Evolutionary conservation across 2,888 invertebrate species (phyloP).

Genomic region (Uloborus plumipes): DNA sequence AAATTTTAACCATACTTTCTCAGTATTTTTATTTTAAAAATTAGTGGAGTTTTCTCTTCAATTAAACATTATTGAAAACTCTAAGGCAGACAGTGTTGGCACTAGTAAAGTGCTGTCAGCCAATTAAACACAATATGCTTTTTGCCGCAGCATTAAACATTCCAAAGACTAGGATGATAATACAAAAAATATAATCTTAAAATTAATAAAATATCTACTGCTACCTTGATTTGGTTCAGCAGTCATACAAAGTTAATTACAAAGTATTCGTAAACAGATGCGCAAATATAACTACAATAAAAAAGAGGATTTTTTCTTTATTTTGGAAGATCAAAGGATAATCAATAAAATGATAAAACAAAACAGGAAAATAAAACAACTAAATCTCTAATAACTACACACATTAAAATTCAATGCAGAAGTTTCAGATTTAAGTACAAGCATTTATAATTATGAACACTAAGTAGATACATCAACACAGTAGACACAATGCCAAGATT

Average conservation of each 20-base stretch:
- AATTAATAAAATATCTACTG: slow-evolving; percentile 56
- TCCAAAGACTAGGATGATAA: slow-evolving; percentile 64
- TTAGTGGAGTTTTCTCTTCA: too few species aligned
- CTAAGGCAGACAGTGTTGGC: slow-evolving; percentile 50
- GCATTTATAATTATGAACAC: slow-evolving; percentile 61
- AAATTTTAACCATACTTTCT: background rate
- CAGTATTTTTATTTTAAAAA: background rate
- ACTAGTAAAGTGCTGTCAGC: slow-evolving; percentile 49
- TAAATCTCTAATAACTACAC: slow-evolving; percentile 37
- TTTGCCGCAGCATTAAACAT: slow-evolving; percentile 60
- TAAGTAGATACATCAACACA: slow-evolving; percentile 64
- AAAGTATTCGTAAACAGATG: slow-evolving; percentile 53
- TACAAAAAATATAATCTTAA: slow-evolving; percentile 63
- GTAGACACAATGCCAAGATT: slow-evolving; percentile 61
- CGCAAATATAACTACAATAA: slow-evolving; percentile 43
- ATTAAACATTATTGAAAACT: slow-evolving; percentile 33
- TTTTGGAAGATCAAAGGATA: slow-evolving; percentile 51
- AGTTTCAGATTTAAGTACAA: slow-evolving; percentile 61
- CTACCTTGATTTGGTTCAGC: slow-evolving; percentile 33
- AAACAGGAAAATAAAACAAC: slow-evolving; percentile 26
- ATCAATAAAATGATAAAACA: slow-evolving; percentile 47
- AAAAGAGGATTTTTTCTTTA: slow-evolving; percentile 32
- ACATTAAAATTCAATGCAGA: slow-evolving; percentile 48
- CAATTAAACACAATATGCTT: slow-evolving; percentile 40
- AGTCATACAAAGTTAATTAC: slow-evolving; percentile 57